Evolutionary conservation across 2,113 vertebrate genomes (phyloP), one percentile per base, ranked within the genome.

Genomic region (Octodon degus): DNA sequence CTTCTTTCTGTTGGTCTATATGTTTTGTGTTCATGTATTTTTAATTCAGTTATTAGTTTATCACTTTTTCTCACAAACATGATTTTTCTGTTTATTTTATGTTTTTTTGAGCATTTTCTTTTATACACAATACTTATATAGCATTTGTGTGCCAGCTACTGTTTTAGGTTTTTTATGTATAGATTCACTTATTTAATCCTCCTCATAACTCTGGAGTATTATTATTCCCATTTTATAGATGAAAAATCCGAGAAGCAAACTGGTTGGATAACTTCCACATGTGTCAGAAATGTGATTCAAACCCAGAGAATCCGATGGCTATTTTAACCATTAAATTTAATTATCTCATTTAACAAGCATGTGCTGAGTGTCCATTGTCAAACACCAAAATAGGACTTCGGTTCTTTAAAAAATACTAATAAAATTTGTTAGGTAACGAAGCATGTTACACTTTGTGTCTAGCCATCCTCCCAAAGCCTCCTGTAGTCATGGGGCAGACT

Each of bases 381-480:
- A 72, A 79, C 0, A 14, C 37, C 80, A 70, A 81, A 82, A 37
- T 22, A 72, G 58, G 32, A 74, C 16, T 70, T 47, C 11, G 25
- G 24, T 72, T 60, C n/a, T 88, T 88, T 74, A 84, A 68, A 93
- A 91, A 80, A 65, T 25, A 43, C 27, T 80, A 40, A 91, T 83
- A n/a, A 27, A 93, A 47, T 81, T 13, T n/a, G 6, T 30, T 76
- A 43, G 16, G 7, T 68, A 17, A 19, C 19, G 55, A 58, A 58
- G 55, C 55, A 58, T 50, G 50, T 50, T 12, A 50, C 50, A 50
- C 1, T 58, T 58, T 58, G 4, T 19, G 17, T 58, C 55, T 58
- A 19, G 55, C 2, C 19, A 17, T 19, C 55, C 55, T 16, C 55
- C 55, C 16, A 5, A 58, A 58, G 17, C 16, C 55, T 58, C 55